Conservation (phyloP, 2,113 vertebrate genomes). For the Gymnocephalus cernua region DNA sequence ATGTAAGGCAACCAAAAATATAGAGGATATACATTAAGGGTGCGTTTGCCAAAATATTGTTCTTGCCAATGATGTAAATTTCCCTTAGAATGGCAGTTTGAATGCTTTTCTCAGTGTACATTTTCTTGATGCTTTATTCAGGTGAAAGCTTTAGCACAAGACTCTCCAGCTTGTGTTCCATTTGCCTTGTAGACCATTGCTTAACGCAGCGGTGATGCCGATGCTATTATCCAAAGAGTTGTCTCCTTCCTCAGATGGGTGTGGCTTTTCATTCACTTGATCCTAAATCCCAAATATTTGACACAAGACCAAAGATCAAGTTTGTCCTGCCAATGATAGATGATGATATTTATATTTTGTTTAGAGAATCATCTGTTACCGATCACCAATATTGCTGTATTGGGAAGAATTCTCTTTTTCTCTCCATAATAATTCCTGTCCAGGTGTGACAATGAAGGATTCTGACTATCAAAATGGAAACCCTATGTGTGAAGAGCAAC, state of each 20-base stretch:
- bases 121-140: slow-evolving; percentile 73
- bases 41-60: slow-evolving; percentile 68
- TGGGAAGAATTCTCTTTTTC: slow-evolving; percentile 52
- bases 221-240: slow-evolving; percentile 91
- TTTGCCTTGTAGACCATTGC: slow-evolving; percentile 80
- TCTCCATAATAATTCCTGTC: slow-evolving; percentile 62
- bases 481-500: slow-evolving; percentile 83
- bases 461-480: slow-evolving; percentile 78
- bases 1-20: slow-evolving; percentile 75
- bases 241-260: slow-evolving; percentile 85
- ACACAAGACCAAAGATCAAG: slow-evolving; percentile 66
- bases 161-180: slow-evolving; percentile 72
- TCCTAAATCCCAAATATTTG: slow-evolving; percentile 55
- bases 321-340: slow-evolving; percentile 56
- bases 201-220: slow-evolving; percentile 83
- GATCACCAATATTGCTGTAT: slow-evolving; percentile 37
- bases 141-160: slow-evolving; percentile 83
- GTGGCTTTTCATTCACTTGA: slow-evolving; percentile 68
- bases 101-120: slow-evolving; percentile 67
- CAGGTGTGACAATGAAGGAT: slow-evolving; percentile 76
- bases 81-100: slow-evolving; percentile 61
- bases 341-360: slow-evolving; percentile 57
- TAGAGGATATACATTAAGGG: slow-evolving; percentile 53
- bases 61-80: slow-evolving; percentile 71
- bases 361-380: slow-evolving; percentile 56